phyloP scores from a whole-genome alignment of 2,888 invertebrate genomes.

The Enoplolaimus lenunculus region DNA sequence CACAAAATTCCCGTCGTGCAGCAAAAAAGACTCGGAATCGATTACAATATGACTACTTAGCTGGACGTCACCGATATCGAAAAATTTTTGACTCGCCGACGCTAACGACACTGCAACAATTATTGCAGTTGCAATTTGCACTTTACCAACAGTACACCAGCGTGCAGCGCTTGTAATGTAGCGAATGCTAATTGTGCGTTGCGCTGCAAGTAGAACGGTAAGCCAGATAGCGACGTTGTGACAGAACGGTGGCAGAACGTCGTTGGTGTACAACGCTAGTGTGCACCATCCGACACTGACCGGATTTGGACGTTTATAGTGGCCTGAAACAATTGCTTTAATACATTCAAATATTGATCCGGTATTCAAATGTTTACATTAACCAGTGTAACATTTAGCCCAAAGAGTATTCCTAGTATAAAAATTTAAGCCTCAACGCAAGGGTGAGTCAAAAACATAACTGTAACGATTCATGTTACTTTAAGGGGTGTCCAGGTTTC shows the following conservation, averaged over 20 bases:
- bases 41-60: not conserved
- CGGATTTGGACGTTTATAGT: not conserved
- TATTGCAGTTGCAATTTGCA: conserved; percentile 52
- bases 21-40: not conserved
- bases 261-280: conserved; percentile 3
- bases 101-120: conserved; percentile 61
- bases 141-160: conserved; percentile 53
- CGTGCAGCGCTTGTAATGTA: conserved; percentile 71
- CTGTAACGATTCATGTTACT: too few relatives aligned
- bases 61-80: conserved; percentile 49
- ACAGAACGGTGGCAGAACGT: conserved; percentile 52
- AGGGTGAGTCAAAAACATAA: too few relatives aligned
- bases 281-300: not conserved
- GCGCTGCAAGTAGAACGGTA: conserved; percentile 69
- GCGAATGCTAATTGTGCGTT: conserved; percentile 81
- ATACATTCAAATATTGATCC: too few relatives aligned
- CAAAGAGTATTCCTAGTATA: too few relatives aligned
- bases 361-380: too few relatives aligned
- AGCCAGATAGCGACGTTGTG: conserved; percentile 85
- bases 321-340: too few relatives aligned
- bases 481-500: too few relatives aligned
- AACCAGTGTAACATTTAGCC: too few relatives aligned
- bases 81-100: conserved; percentile 64
- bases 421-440: too few relatives aligned
- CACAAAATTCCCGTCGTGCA: not conserved